phyloP scores from a whole-genome alignment of 1,140 invertebrate genomes.

The Panulirus ornatus region DNA sequence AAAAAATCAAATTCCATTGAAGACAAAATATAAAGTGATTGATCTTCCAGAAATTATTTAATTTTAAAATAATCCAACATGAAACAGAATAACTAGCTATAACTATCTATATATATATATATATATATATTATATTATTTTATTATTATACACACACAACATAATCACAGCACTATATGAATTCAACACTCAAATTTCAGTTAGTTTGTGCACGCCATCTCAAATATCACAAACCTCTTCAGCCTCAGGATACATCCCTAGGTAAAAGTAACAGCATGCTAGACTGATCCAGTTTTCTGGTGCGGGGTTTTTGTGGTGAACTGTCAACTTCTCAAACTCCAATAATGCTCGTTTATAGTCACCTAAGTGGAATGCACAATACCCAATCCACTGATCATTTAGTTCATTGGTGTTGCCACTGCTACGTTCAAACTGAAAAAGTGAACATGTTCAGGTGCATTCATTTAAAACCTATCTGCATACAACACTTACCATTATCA shows the following conservation, averaged over 20 bases:
- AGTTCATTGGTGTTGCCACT: slow-evolving; percentile 82
- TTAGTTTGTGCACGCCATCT: no score
- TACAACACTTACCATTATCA: slow-evolving; percentile 6
- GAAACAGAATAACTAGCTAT: no score
- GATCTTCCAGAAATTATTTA: no score
- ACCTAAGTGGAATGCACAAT: slow-evolving; percentile 96
- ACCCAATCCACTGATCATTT: slow-evolving; percentile 92
- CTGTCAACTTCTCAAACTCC: slow-evolving; percentile 74
- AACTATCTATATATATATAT: no score
- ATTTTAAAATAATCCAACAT: no score
- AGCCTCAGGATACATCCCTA: slow-evolving; percentile 89
- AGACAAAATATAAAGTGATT: no score
- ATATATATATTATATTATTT: no score
- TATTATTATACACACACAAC: no score
- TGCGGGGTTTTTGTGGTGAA: slow-evolving; percentile 74
- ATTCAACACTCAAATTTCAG: no score
- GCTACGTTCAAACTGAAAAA: slow-evolving; percentile 80
- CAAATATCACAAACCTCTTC: slow-evolving; percentile 78
- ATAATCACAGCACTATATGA: no score
- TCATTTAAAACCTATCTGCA: not conserved
- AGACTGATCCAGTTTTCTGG: slow-evolving; percentile 85
- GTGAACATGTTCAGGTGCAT: no score
- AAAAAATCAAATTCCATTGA: no score
- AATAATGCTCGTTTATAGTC: slow-evolving; percentile 89
- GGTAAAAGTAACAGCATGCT: slow-evolving; percentile 96